A percentile compares a stretch with the other conserved stretches of the same genome.
phyloP scores from a whole-genome alignment of 2,113 vertebrate species.

The Lonchura striata region DNA sequence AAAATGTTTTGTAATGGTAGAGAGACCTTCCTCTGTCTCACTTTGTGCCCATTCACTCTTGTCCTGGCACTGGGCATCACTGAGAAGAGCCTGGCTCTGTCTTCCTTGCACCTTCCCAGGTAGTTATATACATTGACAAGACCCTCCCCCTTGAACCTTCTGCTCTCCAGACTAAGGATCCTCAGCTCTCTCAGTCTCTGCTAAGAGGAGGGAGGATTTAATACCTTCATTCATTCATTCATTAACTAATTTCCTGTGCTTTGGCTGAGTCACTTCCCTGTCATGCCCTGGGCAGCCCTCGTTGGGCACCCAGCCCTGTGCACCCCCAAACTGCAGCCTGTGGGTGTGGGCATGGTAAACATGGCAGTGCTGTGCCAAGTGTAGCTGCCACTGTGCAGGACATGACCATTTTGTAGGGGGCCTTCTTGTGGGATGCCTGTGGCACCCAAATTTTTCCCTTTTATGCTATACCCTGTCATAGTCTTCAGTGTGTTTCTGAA shows the following conservation, averaged over 20 bases:
- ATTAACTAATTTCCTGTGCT: not conserved
- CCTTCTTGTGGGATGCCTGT: not conserved
- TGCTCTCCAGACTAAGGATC: not conserved
- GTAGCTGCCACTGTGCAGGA: not conserved
- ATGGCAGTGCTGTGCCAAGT: not conserved
- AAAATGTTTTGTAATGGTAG: not conserved
- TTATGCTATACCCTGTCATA: fast-evolving
- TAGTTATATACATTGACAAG: not conserved
- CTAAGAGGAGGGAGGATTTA: not conserved
- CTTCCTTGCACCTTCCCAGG: not conserved
- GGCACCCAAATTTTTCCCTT: not conserved
- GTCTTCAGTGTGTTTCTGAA: not conserved
- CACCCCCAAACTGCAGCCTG: fast-evolving
- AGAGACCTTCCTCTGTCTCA: not conserved
- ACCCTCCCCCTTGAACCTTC: not conserved
- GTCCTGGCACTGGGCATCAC: not conserved
- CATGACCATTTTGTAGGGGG: not conserved
- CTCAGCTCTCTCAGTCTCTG: not conserved
- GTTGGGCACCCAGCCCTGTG: fast-evolving
- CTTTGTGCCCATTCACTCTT: not conserved
- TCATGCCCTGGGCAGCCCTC: fast-evolving
- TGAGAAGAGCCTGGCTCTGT: not conserved
- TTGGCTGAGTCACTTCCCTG: not conserved
- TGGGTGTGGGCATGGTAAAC: fast-evolving
- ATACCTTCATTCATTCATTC: not conserved